A percentile compares a stretch with the other conserved stretches of the same genome.
Conservation (phyloP, 2,888 invertebrate genomes). For the Pristionchus maxplancki region DNA sequence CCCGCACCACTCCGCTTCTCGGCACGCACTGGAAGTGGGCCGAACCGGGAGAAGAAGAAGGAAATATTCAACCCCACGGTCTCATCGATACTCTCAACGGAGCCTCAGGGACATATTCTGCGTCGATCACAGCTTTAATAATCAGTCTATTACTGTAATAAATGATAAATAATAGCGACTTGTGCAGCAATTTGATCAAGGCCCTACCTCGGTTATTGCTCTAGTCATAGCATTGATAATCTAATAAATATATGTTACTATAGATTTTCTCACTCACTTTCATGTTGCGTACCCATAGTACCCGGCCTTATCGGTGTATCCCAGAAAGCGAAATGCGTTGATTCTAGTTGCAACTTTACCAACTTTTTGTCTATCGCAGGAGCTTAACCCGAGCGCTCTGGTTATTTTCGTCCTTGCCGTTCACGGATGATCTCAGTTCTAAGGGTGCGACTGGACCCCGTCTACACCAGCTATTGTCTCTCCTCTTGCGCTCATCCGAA, state of each 20-base stretch:
- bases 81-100: constrained; percentile 43
- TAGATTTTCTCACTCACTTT: too few species aligned
- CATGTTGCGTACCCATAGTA: too few species aligned
- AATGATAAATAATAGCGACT: neutral
- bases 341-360: too few species aligned
- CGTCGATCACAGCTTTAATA: neutral
- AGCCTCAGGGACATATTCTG: neutral
- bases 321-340: too few species aligned
- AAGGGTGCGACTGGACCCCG: neutral
- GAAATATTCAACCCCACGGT: neutral
- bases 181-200: neutral
- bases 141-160: neutral
- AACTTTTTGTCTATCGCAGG: too few species aligned
- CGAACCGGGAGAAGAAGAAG: neutral
- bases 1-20: constrained; percentile 34
- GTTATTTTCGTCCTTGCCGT: too few species aligned
- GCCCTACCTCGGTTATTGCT: too few species aligned
- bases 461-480: neutral
- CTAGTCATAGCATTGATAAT: too few species aligned
- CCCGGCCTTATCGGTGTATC: too few species aligned
- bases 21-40: constrained; percentile 49
- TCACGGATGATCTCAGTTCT: neutral
- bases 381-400: too few species aligned
- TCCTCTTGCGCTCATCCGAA: neutral
- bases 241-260: too few species aligned